Percentiles rank a stretch among this genome's conserved stretches.
These are phyloP conservation scores for Cynocephalus volans DNA, from an alignment of 2,113 vertebrate species.

Conservation along the genomic window DNA sequence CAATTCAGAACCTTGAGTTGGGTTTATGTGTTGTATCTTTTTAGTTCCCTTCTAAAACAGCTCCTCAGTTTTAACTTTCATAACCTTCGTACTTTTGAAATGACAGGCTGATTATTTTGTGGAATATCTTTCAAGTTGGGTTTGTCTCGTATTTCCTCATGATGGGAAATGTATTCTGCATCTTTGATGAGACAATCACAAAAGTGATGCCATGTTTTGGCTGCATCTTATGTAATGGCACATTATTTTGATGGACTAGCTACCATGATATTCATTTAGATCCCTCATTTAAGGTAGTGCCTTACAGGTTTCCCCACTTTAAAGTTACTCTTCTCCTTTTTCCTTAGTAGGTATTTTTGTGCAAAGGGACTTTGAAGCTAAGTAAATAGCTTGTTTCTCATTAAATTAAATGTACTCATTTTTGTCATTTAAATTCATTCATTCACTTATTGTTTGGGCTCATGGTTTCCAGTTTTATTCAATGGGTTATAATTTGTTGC, in stretches of 20 bases:
- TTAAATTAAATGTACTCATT: neutral
- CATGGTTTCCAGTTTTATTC: neutral
- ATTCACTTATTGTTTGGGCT: neutral
- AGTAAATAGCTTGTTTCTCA: neutral
- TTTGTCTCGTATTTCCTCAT: slow-evolving; percentile 9
- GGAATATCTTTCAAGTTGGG: neutral
- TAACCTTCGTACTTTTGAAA: neutral
- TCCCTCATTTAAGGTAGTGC: neutral
- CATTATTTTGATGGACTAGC: neutral
- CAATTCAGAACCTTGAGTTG: neutral
- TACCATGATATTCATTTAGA: neutral
- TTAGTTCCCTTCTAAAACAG: neutral
- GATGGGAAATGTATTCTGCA: neutral
- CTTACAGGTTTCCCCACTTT: neutral
- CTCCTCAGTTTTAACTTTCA: slow-evolving; percentile 3
- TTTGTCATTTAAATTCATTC: neutral
- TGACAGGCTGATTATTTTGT: neutral
- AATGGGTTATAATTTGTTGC: neutral
- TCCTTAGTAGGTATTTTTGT: neutral
- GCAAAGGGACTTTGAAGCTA: neutral
- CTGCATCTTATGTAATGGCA: neutral
- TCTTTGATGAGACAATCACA: slow-evolving; percentile 12
- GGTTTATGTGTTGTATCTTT: neutral
- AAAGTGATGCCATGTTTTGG: neutral
- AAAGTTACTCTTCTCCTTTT: neutral